A percentile compares a stretch with the other conserved stretches of the same genome.
These are phyloP conservation scores for Sprattus sprattus DNA, from an alignment of 2,113 vertebrate genomes.

Conservation along the genomic window DNA sequence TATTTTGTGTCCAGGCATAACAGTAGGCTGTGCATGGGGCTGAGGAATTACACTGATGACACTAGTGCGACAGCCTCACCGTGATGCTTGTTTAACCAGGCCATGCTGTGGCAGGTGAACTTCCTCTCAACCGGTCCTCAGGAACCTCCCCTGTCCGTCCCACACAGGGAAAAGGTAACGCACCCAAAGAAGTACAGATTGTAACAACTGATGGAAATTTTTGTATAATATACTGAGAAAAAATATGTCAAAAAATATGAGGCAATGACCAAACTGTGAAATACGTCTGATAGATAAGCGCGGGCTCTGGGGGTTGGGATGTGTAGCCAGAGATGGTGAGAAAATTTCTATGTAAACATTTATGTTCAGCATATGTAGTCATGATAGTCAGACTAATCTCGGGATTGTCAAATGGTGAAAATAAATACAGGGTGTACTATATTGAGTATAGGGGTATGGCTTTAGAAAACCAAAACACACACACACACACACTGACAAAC, in stretches of 20 bases:
- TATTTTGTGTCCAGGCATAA: background rate
- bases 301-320: too few species aligned
- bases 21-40: background rate
- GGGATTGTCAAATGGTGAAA: background rate
- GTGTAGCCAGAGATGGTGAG: background rate
- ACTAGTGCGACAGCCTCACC: background rate
- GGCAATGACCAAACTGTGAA: background rate
- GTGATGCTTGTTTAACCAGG: conserved; percentile 5
- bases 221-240: background rate
- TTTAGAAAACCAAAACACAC: background rate
- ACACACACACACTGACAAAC: background rate
- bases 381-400: background rate
- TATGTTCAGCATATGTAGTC: background rate
- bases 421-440: background rate
- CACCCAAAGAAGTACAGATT: background rate
- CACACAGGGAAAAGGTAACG: background rate
- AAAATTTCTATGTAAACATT: background rate
- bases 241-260: background rate
- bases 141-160: background rate
- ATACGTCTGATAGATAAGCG: background rate
- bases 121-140: background rate
- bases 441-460: too few species aligned
- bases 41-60: background rate
- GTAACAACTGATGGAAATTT: background rate
- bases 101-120: background rate